Base-by-base conservation (phyloP, 64 coral and sea anemone species). In the Hydrozoanthus tunicans region DNA sequence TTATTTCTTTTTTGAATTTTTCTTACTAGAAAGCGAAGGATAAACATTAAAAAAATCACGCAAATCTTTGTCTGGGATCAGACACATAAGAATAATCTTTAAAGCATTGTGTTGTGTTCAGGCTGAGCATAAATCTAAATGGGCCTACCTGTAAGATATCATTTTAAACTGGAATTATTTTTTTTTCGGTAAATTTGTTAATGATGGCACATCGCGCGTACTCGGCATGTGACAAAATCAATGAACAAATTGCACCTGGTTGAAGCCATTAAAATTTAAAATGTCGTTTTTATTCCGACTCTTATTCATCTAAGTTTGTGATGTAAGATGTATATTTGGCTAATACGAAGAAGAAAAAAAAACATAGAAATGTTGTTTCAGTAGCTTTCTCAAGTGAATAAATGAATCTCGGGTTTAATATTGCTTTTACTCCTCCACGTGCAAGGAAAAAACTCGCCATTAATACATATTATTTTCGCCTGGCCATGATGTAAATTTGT, bases 221-320 rank as follows among this genome's bases (percentile, higher is more conserved):
- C 23, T 73, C 54, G 20, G 23, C 53, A 73, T 86, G 55, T 51
- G 83, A 88, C n/a, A 55, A 88, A 88, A 88, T 72, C 15, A 61
- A 6, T 88, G 68, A 51, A 23, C 5, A 23, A 70, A 54, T 3
- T 75, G 84, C 84, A 88, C 67, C 84, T 88, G 84, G 68, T 73
- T 4, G 20, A 51, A 70, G 55, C 56, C 32, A 88, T 88, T 88
- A 88, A 88, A 88, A 27, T 88, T 88, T 74, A 26, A 88, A 82
- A 73, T 11, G 68, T 15, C 67, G 6, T 59, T 61, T 73, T 69
- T 61, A 70, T 85, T 85, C 25, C 20, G 69, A 51, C 14, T 20
- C 54, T 88, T 88, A 88, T 88, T 88, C 84, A 88, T 74, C 54
- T 73, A 7, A 5, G 3, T 23, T 25, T 60, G 68, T 88, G 84